Evolutionary conservation across 2,888 invertebrate species (phyloP), one percentile per base, ranked within the genome.

Genomic region (Clanis bilineata): DNA sequence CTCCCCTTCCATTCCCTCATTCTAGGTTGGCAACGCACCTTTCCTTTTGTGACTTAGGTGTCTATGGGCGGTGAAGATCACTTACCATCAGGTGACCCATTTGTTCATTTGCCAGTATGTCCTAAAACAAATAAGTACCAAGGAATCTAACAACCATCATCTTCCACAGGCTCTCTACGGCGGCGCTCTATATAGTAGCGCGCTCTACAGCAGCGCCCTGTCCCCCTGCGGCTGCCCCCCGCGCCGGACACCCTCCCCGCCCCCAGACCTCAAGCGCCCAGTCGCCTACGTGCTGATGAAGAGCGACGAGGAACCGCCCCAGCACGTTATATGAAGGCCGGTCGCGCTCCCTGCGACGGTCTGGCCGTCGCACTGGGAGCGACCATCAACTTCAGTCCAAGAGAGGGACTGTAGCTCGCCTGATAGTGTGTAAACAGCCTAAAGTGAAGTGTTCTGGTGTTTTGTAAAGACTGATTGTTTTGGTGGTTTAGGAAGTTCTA

Each of bases 291-390:
- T 95, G 60, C 92, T 94, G 66, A 94, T 94, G 93, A 94, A 94
- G 85, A 93, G 93, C 45, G 93, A 93, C 72, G 92, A 93, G 72
- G 93, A 93, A 67, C 91, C 90, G 0, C 92, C 92, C 1, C 93
- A 94, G 62, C 96, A 96, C 82, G 95, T 96, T 86, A 96, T 96
- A 94, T 96, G 96, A 96, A 96, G 95, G 93, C 96, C 96, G 91
- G 95, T 96, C 81, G 95, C 96, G 95, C 96, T 96, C 92, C 95
- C 95, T 77, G 95, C 95, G 80, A 89, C 95, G 75, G 85, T 85
- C n/a, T 86, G 88, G 83, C 85, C 92, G 65, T 74, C 86, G 70
- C 93, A 92, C 67, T 93, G 92, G 90, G 92, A 91, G 90, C 88
- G 83, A 70, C 90, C 92, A 18, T 91, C 91, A 62, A 90, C 91